A percentile compares a stretch with the other conserved stretches of the same genome.
Conservation (phyloP, 2,113 vertebrate genomes). For the Spermophilus dauricus region DNA sequence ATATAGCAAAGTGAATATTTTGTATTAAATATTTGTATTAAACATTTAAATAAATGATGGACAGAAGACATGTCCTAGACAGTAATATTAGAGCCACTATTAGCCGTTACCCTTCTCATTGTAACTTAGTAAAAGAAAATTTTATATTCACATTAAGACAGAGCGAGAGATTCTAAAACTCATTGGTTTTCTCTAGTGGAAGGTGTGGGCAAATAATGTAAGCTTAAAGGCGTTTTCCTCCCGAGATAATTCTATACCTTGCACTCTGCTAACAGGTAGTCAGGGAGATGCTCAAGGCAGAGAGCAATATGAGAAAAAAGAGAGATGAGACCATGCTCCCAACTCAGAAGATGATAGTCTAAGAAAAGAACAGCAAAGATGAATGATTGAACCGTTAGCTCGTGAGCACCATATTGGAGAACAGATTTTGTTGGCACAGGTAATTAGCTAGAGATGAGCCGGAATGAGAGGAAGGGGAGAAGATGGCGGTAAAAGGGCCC, state of each 20-base stretch:
- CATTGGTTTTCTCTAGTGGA: conserved; percentile 2
- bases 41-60: conserved; percentile 33
- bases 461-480: too few species aligned
- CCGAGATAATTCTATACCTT: background rate
- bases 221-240: background rate
- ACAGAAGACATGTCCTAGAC: background rate
- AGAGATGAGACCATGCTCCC: background rate
- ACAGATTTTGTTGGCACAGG: background rate
- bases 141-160: background rate
- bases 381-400: conserved; percentile 4
- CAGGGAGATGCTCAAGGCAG: background rate
- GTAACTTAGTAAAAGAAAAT: conserved; percentile 43
- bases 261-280: background rate
- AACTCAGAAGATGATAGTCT: background rate
- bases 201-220: background rate
- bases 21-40: conserved; percentile 17
- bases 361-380: background rate
- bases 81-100: background rate
- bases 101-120: background rate
- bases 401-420: background rate
- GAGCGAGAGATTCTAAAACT: background rate
- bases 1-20: too few species aligned
- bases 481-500: too few species aligned
- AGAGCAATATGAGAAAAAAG: background rate
- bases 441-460: too few species aligned